Evolutionary conservation across 2,797 vertebrate species (phyloP).

Genomic region (Botia almorhae): DNA sequence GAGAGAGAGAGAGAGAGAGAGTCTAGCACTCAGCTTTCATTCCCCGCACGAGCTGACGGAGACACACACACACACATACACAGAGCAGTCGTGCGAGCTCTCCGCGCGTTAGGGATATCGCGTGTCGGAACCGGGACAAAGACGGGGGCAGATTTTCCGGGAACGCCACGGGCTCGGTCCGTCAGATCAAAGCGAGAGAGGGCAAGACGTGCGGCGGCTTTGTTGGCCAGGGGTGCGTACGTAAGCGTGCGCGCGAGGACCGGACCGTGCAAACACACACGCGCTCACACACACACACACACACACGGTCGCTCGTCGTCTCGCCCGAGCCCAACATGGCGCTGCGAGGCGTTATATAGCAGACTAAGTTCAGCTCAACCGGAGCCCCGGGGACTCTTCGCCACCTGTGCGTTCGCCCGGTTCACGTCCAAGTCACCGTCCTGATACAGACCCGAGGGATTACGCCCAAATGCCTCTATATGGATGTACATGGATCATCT

Average conservation of each 20-base stretch:
- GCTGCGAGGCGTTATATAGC: constrained; percentile 57
- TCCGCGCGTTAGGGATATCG: constrained; percentile 47
- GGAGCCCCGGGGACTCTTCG: constrained; percentile 45
- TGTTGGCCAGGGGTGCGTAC: not conserved
- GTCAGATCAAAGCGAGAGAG: not conserved
- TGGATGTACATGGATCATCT: constrained; percentile 42
- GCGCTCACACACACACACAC: constrained; percentile 15
- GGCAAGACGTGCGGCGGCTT: not conserved
- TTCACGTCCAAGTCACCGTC: constrained; percentile 26
- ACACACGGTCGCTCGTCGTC: constrained; percentile 42
- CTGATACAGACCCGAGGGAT: constrained; percentile 38
- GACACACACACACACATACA: constrained; percentile 14
- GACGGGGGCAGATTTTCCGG: not conserved
- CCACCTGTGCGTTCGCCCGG: constrained; percentile 51
- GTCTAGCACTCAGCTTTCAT: constrained; percentile 56
- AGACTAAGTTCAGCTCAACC: constrained; percentile 54
- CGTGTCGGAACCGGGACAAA: constrained; percentile 50
- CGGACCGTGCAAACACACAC: constrained; percentile 16
- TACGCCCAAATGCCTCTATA: constrained; percentile 2
- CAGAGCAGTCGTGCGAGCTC: constrained; percentile 48
- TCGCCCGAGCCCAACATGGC: constrained; percentile 63
- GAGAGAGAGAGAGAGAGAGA: not conserved
- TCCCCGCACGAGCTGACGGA: constrained; percentile 60
- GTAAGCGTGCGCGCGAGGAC: constrained; percentile 30
- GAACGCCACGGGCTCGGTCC: not conserved